Evolutionary conservation across 2,888 invertebrate genomes (phyloP).

Genomic region (Prionchulus punctatus): DNA sequence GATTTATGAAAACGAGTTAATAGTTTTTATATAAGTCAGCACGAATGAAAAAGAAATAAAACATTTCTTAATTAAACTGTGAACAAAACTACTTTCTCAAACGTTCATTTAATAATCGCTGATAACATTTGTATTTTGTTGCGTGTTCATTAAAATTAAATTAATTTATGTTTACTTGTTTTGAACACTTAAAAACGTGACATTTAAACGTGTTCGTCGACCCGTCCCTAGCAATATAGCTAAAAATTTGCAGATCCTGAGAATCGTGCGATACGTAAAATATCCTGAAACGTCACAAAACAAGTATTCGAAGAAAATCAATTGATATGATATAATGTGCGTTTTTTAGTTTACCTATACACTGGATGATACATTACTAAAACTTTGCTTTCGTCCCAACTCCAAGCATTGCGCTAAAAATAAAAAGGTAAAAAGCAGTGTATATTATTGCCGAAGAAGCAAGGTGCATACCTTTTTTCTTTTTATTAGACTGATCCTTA

Average conservation of each 20-base stretch:
- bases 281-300: slow-evolving; percentile 64
- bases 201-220: slow-evolving; percentile 87
- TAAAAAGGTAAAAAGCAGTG: slow-evolving; percentile 21
- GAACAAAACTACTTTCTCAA: no score
- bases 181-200: slow-evolving; percentile 91
- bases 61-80: no score
- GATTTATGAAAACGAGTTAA: no score
- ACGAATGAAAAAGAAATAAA: no score
- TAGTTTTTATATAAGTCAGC: no score
- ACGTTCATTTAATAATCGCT: no score
- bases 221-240: slow-evolving; percentile 88
- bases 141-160: no score
- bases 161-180: no score
- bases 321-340: neutral
- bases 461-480: slow-evolving; percentile 47
- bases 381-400: slow-evolving; percentile 50
- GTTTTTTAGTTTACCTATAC: slow-evolving; percentile 33
- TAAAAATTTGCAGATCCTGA: slow-evolving; percentile 91
- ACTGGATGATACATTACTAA: slow-evolving; percentile 61
- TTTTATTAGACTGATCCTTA: slow-evolving; percentile 53
- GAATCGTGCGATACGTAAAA: slow-evolving; percentile 96
- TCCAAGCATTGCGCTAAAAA: slow-evolving; percentile 46
- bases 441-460: neutral
- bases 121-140: no score
- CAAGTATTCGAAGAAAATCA: neutral